Evolutionary conservation across 1,140 invertebrate species (phyloP).

Genomic region (Phortica variegata): DNA sequence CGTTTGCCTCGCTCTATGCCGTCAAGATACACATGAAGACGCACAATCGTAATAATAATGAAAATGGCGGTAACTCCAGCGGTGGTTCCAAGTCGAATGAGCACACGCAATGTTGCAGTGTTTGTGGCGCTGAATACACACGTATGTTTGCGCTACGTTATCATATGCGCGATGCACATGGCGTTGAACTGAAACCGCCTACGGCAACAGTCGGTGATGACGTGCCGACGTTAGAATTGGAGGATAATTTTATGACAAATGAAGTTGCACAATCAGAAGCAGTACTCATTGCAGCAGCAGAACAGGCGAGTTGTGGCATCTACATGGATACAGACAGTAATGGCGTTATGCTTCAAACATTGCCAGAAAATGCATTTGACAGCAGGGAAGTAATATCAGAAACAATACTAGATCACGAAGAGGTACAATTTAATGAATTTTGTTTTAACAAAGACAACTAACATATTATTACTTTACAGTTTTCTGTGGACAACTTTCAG

Average conservation of each 20-base stretch:
- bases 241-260: not conserved
- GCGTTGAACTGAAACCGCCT: constrained; percentile 30
- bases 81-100: constrained; percentile 40
- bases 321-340: constrained; percentile 23
- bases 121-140: constrained; percentile 75
- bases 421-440: not conserved
- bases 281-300: constrained; percentile 37
- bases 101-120: constrained; percentile 66
- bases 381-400: constrained; percentile 20
- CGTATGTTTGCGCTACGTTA: constrained; percentile 70
- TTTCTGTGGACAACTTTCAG: constrained; percentile 41
- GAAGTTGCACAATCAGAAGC: constrained; percentile 31
- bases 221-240: not conserved
- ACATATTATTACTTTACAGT: constrained; percentile 22
- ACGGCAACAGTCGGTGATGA: constrained; percentile 3
- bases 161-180: constrained; percentile 67
- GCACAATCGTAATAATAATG: constrained; percentile 59
- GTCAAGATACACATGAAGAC: constrained; percentile 71
- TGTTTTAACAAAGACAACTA: too few relatives aligned
- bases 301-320: constrained; percentile 22
- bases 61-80: constrained; percentile 4
- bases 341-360: constrained; percentile 16
- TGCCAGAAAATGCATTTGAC: constrained; percentile 31
- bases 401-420: constrained; percentile 15
- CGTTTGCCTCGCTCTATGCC: constrained; percentile 72